Conservation (phyloP, 2,797 vertebrate species). For the Anguilla pacifica region DNA sequence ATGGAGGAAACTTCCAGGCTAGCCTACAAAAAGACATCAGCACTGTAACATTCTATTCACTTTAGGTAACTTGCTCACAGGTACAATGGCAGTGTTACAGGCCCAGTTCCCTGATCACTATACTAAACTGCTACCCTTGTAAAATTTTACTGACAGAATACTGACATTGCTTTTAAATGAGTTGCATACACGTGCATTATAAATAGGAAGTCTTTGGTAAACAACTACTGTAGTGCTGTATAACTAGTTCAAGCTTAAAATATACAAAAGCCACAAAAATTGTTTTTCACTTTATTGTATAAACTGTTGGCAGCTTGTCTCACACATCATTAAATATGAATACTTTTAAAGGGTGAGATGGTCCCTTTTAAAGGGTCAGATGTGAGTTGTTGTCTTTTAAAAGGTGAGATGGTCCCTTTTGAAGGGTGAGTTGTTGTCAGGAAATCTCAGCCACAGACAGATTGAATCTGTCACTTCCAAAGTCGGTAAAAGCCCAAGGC, state of each 20-base stretch:
- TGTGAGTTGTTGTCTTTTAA: too few species aligned
- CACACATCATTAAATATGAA: neutral
- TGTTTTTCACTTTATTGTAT: neutral
- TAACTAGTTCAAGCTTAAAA: neutral
- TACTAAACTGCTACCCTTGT: too few species aligned
- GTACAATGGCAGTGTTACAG: too few species aligned
- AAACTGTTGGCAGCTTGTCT: neutral
- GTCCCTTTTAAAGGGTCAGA: neutral
- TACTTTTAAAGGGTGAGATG: neutral
- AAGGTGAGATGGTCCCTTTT: too few species aligned
- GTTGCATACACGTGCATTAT: neutral
- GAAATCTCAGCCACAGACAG: neutral
- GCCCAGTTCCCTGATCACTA: too few species aligned
- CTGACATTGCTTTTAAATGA: neutral
- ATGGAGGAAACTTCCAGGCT: too few species aligned
- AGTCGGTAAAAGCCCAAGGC: constrained; percentile 88
- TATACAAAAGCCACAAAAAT: neutral
- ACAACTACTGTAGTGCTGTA: neutral
- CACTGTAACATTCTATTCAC: too few species aligned
- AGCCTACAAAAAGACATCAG: too few species aligned
- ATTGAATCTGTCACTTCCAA: constrained; percentile 77
- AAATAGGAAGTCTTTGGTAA: neutral
- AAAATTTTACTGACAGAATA: neutral
- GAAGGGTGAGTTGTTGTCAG: neutral
- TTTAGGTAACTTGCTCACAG: too few species aligned